Base-by-base conservation (phyloP, 2,797 vertebrate genomes). In the Prionace glauca region DNA sequence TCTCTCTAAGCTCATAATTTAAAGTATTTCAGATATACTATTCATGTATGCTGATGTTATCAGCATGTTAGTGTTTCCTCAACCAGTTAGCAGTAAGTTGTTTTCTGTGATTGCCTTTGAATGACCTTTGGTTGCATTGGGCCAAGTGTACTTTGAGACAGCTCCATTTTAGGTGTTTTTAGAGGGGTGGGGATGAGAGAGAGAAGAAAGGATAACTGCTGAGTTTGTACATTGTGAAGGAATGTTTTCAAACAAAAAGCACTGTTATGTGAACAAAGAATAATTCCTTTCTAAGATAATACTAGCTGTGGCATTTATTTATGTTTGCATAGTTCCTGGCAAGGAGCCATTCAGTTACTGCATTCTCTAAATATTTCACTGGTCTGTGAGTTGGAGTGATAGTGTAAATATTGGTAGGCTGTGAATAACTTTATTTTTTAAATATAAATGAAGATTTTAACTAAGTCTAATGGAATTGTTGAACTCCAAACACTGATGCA, bases 311-410 rank as follows among this genome's bases (percentile, higher is more conserved):
- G 71, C 71, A 95, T 50, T 60, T 26, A 77, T 56, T 74, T 72
- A 95, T 96, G 96, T 96, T 96, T 94, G 86, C 71, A 72, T n/a
- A 67, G 95, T 72, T 71, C 67, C 56, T 81, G 90, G 87, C 95
- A 95, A 50, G 22, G 95, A 91, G 91, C 90, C 91, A 96, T 62
- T 4, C 65, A 67, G n/a, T 74, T 12, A 24, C 56, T 92, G 95
- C 87, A 95, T 95, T 95, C 87, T 96, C 45, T 29, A 90, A 90
- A 88, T 56, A 71, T n/a, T 67, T 87, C 67, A 60, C 81, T 72
- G 92, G 87, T 72, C 71, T 95, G 62, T 72, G 62, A 87, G 92
- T 24, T 95, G 90, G 88, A 94, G 69, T 84, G 91, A 81, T 32
- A 67, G 60, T 56, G 18, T 41, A 45, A 56, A 95, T 50, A 5